Evolutionary conservation across 2,113 vertebrate genomes (phyloP), one percentile per base, ranked within the genome.

Genomic region (Coreoperca whiteheadi): DNA sequence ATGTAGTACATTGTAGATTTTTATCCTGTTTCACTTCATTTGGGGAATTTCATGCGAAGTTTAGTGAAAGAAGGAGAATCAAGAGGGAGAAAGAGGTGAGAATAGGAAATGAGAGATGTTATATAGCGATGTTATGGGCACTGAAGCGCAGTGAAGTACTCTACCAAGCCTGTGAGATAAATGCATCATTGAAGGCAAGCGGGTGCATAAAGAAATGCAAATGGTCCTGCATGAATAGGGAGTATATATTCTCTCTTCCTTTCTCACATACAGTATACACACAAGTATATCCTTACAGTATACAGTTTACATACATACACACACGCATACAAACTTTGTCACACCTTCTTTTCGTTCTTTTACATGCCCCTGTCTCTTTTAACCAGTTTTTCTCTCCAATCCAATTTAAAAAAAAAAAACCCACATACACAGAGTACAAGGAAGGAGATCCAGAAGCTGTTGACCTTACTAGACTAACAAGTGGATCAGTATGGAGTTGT

Each of bases 201-300:
- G 12, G 18, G 16, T 28, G n/a, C 56, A 70, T 66, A 15, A 60
- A 64, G 43, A 79, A 66, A 48, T 68, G 80, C 53, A 85, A 87
- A 67, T 77, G 20, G 69, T 65, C 34, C 7, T 41, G 28, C 30
- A 57, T 32, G 51, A 34, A 69, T 8, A 34, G 9, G n/a, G 3
- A 77, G 46, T 30, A 23, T 12, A 59, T 23, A 2, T n/a, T 70
- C 12, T 59, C 30, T 50, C 51, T 25, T 51, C 9, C 2, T 63
- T 28, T 68, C 60, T 34, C 32, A 59, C 7, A 34, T 28, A 81
- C 46, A 68, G 32, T 6, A 73, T 12, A 67, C 53, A 30, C 3
- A 8, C 43, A 50, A 20, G 23, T n/a, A 59, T 54, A 16, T 18
- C 23, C 14, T 12, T 14, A 12, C 6, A 39, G 23, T 25, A 6